These are phyloP conservation scores for Stramonita haemastoma DNA, from an alignment of 2,888 invertebrate species.

Conservation along the genomic window DNA sequence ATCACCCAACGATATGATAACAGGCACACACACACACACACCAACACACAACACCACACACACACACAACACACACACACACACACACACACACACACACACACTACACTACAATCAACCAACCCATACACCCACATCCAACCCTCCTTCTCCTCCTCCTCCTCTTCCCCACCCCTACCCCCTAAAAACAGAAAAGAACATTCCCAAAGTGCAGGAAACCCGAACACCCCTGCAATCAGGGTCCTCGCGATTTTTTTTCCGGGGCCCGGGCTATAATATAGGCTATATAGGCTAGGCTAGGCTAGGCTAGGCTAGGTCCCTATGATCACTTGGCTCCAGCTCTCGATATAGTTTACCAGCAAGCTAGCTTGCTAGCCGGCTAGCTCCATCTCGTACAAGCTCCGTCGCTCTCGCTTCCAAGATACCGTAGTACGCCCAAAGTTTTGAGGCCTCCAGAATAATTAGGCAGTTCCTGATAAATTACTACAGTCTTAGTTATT, in stretches of 20 bases:
- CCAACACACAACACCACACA: neutral
- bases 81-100: neutral
- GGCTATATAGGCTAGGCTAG: too few relatives aligned
- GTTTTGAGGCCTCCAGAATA: neutral
- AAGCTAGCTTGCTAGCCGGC: too few relatives aligned
- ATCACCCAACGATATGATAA: slow-evolving; percentile 15
- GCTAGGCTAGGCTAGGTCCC: too few relatives aligned
- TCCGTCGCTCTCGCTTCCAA: neutral
- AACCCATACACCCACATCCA: neutral
- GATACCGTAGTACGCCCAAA: neutral
- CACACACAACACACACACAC: neutral
- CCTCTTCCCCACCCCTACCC: neutral
- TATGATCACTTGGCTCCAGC: too few relatives aligned
- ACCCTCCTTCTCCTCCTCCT: neutral
- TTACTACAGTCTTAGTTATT: neutral
- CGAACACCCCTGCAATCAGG: slow-evolving; percentile 2
- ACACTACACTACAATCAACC: neutral
- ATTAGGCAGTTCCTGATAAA: neutral
- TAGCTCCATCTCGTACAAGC: neutral
- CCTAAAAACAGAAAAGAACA: neutral
- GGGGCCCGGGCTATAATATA: too few relatives aligned
- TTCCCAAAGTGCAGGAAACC: slow-evolving; percentile 7
- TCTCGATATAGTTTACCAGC: too few relatives aligned
- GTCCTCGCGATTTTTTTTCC: too few relatives aligned
- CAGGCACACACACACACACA: neutral